Conservation (phyloP, 2,113 vertebrate genomes). For the Meles meles region DNA sequence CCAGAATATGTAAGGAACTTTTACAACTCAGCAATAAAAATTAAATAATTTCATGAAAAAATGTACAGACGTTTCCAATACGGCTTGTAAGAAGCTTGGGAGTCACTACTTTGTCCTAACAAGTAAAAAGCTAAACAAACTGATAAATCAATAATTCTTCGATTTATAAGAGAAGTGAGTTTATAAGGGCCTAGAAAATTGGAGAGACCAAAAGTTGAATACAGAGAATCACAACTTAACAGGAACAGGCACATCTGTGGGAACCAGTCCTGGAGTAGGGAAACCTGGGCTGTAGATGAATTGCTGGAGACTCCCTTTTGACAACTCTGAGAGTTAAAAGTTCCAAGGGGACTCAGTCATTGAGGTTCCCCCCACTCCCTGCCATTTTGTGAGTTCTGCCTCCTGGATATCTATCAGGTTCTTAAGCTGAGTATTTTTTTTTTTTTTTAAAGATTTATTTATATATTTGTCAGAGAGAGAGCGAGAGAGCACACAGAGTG, state of each 20-base stretch:
- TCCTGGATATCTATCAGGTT: background rate
- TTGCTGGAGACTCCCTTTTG: background rate
- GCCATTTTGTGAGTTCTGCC: background rate
- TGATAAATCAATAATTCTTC: background rate
- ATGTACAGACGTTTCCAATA: background rate
- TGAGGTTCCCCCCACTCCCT: background rate
- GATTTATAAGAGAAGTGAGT: background rate
- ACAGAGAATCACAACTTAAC: background rate
- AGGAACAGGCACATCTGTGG: background rate
- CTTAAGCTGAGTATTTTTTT: background rate
- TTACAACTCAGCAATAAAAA: background rate
- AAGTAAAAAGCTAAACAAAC: background rate
- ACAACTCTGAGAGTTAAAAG: background rate
- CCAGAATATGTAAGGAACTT: background rate
- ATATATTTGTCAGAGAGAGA: no score
- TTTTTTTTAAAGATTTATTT: no score
- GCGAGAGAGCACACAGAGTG: no score
- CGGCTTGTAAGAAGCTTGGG: background rate
- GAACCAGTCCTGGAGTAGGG: background rate
- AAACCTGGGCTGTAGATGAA: background rate
- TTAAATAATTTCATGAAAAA: background rate
- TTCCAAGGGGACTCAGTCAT: background rate
- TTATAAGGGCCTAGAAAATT: background rate
- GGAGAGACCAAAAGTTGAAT: background rate
- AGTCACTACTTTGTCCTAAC: background rate